Base-by-base conservation (phyloP, 2,797 vertebrate species). In the Lacerta bilineata region DNA sequence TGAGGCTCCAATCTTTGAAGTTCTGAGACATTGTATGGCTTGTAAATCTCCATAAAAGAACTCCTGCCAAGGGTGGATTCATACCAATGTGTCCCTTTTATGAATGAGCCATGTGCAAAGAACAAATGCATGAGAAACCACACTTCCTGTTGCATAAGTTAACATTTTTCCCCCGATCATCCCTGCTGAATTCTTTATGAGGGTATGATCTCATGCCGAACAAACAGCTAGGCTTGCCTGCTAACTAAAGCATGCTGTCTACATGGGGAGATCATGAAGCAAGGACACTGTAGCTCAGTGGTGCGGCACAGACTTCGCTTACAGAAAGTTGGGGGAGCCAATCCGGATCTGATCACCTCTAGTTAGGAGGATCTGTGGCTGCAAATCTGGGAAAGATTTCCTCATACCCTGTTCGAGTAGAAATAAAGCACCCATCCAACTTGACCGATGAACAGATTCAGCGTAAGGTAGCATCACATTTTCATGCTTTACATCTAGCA, bases 91-190 rank as follows among this genome's bases (percentile, higher is more conserved):
- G 79, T 82, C 69, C 79, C 50, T 81, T 61, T 81, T 87, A 61
- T 75, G 86, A 75, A 87, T 87, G 83, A 86, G 91, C 85, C 80
- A 89, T 88, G 87, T 64, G 55, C 20, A 87, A 66, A 90, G 68
- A 92, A 89, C 69, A 94, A 93, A 86, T 39, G 80, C 90, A 74
- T 13, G 59, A 87, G 15, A 83, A 86, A 88, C 55, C 75, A 88
- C 20, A 71, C 71, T 92, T 91, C 84, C 87, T 92, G 25, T 1
- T 68, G 85, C 50, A 86, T 91, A 75, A 81, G 93, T 90, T 87
- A 84, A 89, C 46, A 88, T 80, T 93, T 43, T 43, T 39, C 29
- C 91, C n/a, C 23, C 81, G 91, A 88, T 46, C 89, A 43, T n/a
- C 83, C 87, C 88, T 78, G 83, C 20, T 78, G 25, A 6, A 75